A percentile compares a stretch with the other conserved stretches of the same genome.
Conservation (phyloP, 2,113 vertebrate species). For the Oryzias woworae region DNA sequence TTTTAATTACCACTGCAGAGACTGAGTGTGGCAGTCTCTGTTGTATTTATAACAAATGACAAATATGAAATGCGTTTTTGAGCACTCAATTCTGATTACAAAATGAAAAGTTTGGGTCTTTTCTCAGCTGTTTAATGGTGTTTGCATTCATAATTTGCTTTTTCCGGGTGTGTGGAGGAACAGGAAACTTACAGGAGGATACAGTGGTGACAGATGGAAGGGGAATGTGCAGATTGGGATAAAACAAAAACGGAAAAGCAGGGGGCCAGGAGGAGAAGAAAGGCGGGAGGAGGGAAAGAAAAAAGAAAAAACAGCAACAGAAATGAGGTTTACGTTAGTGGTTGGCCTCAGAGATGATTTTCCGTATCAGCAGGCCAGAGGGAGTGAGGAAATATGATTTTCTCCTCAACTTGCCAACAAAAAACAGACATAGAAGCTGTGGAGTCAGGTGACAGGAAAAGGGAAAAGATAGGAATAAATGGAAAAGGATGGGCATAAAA, state of each 20-base stretch:
- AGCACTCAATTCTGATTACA: no score
- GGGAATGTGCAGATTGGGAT: slow-evolving; percentile 58
- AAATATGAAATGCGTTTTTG: slow-evolving; percentile 11
- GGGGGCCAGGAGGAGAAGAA: slow-evolving; percentile 44
- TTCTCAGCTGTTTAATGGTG: slow-evolving; percentile 9
- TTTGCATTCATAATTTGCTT: slow-evolving; percentile 28
- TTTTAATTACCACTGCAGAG: slow-evolving; percentile 62
- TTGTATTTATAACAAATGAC: slow-evolving; percentile 54
- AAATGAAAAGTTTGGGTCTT: slow-evolving; percentile 7
- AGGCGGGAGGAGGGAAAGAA: not conserved
- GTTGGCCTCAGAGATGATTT: slow-evolving; percentile 63
- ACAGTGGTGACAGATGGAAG: slow-evolving; percentile 55
- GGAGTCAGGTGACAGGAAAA: slow-evolving; percentile 47
- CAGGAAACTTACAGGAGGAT: slow-evolving; percentile 42
- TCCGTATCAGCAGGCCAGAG: slow-evolving; percentile 68
- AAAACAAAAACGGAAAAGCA: slow-evolving; percentile 53
- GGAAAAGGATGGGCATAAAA: slow-evolving; percentile 44
- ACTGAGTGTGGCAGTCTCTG: slow-evolving; percentile 39
- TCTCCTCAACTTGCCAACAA: slow-evolving; percentile 59
- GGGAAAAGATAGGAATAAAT: slow-evolving; percentile 17
- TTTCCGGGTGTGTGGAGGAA: slow-evolving; percentile 18
- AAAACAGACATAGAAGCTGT: slow-evolving; percentile 51
- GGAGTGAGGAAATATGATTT: slow-evolving; percentile 66
- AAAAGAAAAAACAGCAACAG: slow-evolving; percentile 33
- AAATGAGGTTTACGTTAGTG: slow-evolving; percentile 65